These are phyloP conservation scores for Poecilia gillii DNA, from an alignment of 2,797 vertebrate genomes.

Conservation along the genomic window DNA sequence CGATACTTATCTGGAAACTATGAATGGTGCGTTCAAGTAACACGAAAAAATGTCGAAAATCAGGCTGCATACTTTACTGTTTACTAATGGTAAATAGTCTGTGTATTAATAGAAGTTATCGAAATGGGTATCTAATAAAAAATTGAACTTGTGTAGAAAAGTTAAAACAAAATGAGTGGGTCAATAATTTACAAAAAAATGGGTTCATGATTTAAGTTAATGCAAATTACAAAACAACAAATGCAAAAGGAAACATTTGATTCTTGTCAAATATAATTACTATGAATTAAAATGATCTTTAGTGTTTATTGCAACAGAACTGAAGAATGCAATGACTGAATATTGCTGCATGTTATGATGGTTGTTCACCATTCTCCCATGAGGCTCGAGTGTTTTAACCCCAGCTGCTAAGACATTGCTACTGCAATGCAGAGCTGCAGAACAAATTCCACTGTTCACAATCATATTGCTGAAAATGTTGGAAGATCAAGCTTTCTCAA, in stretches of 20 bases:
- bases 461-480: not conserved
- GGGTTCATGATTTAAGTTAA: not conserved
- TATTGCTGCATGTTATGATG: not conserved
- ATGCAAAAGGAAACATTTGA: not conserved
- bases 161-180: not conserved
- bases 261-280: not conserved
- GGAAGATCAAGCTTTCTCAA: not conserved
- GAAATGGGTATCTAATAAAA: not conserved
- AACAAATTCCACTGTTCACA: not conserved
- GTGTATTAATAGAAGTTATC: not conserved
- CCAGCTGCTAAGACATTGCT: not conserved
- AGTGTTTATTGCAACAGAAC: not conserved
- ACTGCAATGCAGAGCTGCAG: not conserved
- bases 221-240: not conserved
- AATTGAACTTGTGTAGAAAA: not conserved
- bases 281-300: not conserved
- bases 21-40: not conserved
- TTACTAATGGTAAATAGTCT: not conserved
- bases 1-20: not conserved
- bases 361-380: not conserved
- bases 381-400: not conserved
- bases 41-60: not conserved
- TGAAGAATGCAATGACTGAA: not conserved
- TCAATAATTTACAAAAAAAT: not conserved
- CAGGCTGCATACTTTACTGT: not conserved